These are phyloP conservation scores for Cotesia glomerata DNA, from an alignment of 1,140 invertebrate species.

Conservation along the genomic window DNA sequence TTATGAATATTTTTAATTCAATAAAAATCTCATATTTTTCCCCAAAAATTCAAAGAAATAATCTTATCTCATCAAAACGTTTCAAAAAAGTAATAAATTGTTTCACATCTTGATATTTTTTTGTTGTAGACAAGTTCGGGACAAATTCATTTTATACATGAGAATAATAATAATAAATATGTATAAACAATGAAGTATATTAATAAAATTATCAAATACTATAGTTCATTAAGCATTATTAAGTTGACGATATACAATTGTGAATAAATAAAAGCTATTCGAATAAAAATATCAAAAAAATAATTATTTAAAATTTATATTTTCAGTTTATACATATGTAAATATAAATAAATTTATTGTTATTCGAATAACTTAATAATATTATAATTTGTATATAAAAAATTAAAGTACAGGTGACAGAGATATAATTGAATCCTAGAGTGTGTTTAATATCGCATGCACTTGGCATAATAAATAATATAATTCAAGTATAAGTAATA, in stretches of 20 bases:
- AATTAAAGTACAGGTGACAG: constrained; percentile 38
- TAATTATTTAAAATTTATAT: neutral
- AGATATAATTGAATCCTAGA: constrained; percentile 61
- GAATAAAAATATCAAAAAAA: neutral
- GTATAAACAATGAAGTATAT: neutral
- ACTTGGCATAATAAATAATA: constrained; percentile 36
- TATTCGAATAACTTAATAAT: neutral
- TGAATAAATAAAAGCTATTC: neutral
- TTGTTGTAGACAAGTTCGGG: too few relatives aligned
- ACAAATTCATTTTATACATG: neutral
- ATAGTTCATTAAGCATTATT: neutral
- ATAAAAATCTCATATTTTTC: too few relatives aligned
- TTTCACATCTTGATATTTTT: neutral
- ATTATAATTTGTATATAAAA: neutral
- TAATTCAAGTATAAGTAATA: constrained; percentile 22
- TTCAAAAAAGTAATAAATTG: too few relatives aligned
- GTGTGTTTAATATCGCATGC: constrained; percentile 52
- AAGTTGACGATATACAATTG: neutral
- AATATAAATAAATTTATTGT: neutral
- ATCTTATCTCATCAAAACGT: too few relatives aligned
- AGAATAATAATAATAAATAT: neutral
- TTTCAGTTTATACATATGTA: too few relatives aligned
- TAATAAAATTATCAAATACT: too few relatives aligned
- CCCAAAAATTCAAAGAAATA: too few relatives aligned
- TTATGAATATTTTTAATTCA: too few relatives aligned